Percentiles rank a stretch among this genome's conserved stretches.
These are phyloP conservation scores for Pantherophis alleghaniensis DNA, from an alignment of 2,797 vertebrate genomes.

Conservation along the genomic window DNA sequence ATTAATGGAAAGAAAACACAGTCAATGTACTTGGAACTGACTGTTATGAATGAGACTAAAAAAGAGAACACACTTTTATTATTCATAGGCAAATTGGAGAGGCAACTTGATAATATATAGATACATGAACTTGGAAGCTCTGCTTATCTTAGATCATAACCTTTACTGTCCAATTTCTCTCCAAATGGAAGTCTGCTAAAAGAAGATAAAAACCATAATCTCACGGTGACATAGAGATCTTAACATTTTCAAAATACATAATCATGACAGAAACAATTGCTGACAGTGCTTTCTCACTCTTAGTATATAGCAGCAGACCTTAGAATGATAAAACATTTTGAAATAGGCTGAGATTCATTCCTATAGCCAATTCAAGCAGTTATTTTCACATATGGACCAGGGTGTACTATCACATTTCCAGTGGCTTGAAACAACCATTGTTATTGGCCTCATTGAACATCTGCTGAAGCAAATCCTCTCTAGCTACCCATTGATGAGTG, in stretches of 20 bases:
- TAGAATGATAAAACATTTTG: neutral
- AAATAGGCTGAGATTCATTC: neutral
- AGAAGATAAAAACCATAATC: neutral
- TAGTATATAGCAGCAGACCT: neutral
- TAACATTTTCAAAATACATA: neutral
- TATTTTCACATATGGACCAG: neutral
- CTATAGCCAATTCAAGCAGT: neutral
- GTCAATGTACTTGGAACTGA: neutral
- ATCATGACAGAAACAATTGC: neutral
- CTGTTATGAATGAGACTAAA: neutral
- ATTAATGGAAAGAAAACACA: neutral
- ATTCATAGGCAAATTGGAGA: neutral
- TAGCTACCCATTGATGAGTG: neutral
- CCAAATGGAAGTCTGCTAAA: neutral
- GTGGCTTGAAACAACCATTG: neutral
- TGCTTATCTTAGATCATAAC: neutral
- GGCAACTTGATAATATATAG: neutral
- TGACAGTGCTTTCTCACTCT: neutral
- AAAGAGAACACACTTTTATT: neutral
- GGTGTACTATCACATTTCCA: neutral
- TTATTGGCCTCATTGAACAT: neutral
- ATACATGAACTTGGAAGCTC: neutral
- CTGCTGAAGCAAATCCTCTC: neutral
- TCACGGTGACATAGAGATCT: neutral
- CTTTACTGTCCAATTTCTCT: neutral